A percentile compares a stretch with the other conserved stretches of the same genome.
phyloP scores from a whole-genome alignment of 2,113 vertebrate species.

The Lichenostomus cassidix region DNA sequence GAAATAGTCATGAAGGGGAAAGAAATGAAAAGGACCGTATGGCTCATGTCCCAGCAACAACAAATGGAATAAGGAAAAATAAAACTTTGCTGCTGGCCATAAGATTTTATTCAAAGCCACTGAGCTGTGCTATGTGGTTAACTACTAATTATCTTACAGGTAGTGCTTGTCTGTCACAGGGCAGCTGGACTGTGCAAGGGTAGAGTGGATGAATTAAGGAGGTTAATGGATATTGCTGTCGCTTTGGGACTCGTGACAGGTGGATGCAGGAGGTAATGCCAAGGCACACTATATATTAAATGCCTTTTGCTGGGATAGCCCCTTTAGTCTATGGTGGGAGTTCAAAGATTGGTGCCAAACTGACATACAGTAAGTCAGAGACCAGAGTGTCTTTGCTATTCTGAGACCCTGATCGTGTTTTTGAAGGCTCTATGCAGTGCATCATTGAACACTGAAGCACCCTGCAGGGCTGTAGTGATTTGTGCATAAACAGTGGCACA shows the following conservation, averaged over 20 bases:
- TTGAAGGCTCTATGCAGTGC: background rate
- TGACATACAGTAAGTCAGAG: background rate
- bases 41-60: background rate
- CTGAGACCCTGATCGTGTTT: accelerated
- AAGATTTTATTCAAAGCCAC: background rate
- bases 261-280: background rate
- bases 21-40: accelerated
- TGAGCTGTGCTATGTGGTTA: background rate
- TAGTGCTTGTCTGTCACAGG: background rate
- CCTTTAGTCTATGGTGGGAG: background rate
- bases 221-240: background rate
- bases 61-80: background rate
- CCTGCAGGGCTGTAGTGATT: background rate
- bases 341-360: background rate
- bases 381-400: background rate
- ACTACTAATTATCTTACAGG: background rate
- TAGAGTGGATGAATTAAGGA: background rate
- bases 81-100: background rate
- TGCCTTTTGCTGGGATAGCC: background rate
- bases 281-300: background rate
- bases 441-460: background rate
- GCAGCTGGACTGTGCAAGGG: background rate
- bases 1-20: background rate
- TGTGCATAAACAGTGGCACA: background rate
- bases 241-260: background rate